These are phyloP conservation scores for Odontothrips loti DNA, from an alignment of 2,888 invertebrate species.

Conservation along the genomic window DNA sequence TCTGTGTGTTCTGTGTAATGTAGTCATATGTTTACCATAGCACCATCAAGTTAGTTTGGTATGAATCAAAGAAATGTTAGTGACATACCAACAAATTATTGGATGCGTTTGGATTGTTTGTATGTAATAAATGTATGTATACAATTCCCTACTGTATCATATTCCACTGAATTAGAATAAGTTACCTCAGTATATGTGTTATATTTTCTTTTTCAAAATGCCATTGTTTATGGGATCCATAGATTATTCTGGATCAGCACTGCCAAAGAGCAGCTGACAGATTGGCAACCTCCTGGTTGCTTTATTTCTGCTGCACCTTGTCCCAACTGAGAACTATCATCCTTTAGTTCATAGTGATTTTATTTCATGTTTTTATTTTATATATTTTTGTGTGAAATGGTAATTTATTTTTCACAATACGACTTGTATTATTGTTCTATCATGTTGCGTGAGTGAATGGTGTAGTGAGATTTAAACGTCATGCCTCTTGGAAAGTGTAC, in stretches of 20 bases:
- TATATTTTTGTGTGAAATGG: constrained; percentile 25
- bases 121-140: constrained; percentile 8
- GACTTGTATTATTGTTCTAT: constrained; percentile 3
- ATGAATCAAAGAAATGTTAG: background rate
- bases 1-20: constrained; percentile 19
- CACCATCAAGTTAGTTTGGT: background rate
- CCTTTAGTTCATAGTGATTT: constrained; percentile 17
- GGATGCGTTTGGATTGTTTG: constrained; percentile 17
- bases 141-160: constrained; percentile 18
- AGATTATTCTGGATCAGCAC: constrained; percentile 16
- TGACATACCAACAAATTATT: background rate
- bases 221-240: constrained; percentile 17
- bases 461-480: constrained; percentile 7
- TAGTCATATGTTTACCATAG: constrained; percentile 25
- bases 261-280: constrained; percentile 20
- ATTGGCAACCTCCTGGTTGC: background rate
- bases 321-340: constrained; percentile 24
- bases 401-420: constrained; percentile 25
- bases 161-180: constrained; percentile 6
- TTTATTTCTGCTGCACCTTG: constrained; percentile 19
- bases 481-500: constrained; percentile 10
- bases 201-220: background rate
- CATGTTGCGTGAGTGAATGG: background rate
- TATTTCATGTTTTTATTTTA: constrained; percentile 27
- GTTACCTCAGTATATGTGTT: constrained; percentile 12